These are phyloP conservation scores for Oxytorus armatus DNA, from an alignment of 2,888 invertebrate species.

Conservation along the genomic window DNA sequence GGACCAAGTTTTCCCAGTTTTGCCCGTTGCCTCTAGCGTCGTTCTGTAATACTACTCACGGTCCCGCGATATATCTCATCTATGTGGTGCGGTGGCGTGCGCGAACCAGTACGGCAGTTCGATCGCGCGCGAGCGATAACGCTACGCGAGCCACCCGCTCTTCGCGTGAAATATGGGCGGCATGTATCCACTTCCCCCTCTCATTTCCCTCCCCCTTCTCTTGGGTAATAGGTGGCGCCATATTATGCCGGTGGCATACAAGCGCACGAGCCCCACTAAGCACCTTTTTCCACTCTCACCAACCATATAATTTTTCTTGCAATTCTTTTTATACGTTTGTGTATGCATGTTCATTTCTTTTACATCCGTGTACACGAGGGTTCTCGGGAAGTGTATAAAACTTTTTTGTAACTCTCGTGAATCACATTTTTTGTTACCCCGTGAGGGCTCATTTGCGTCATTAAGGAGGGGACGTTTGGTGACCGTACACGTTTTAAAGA, in stretches of 20 bases:
- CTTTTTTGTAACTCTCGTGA: conserved; percentile 23
- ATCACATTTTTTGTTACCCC: conserved; percentile 8
- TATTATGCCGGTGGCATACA: conserved; percentile 43
- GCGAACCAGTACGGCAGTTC: conserved; percentile 39
- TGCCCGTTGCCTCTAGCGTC: conserved; percentile 20
- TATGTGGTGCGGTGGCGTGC: conserved; percentile 19
- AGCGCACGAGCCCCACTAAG: conserved; percentile 13
- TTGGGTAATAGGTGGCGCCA: conserved; percentile 54
- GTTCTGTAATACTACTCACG: conserved; percentile 25
- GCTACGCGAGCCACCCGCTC: conserved; percentile 41
- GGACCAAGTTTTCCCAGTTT: conserved; percentile 51
- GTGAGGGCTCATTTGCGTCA: conserved; percentile 4
- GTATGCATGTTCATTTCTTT: not conserved
- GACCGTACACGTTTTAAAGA: not conserved
- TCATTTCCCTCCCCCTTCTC: not conserved
- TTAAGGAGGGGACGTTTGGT: not conserved
- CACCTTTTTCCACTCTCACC: conserved; percentile 22
- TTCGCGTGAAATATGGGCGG: conserved; percentile 57
- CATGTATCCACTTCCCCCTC: conserved; percentile 38
- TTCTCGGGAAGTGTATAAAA: conserved; percentile 9
- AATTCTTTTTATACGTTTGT: conserved; percentile 22
- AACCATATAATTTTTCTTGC: conserved; percentile 23
- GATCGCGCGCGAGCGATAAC: conserved; percentile 57
- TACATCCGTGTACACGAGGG: not conserved
- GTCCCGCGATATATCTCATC: conserved; percentile 27